Conservation (phyloP, 2,797 vertebrate species). For the Acrossocheilus wenchowensis region DNA sequence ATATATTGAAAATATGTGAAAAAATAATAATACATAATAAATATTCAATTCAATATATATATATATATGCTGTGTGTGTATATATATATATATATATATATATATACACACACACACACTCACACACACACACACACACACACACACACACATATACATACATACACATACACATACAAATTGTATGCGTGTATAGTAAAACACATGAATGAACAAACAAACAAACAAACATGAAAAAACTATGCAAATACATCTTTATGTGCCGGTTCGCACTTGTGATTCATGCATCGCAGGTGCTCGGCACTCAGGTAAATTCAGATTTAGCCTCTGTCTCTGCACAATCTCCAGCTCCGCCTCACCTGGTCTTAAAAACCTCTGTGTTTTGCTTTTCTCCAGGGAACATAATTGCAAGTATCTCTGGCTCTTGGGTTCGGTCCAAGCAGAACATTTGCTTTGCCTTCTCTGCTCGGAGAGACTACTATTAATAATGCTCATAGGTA, state of each 20-base stretch:
- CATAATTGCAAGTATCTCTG: constrained; percentile 20
- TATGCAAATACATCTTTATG: background rate
- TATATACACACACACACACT: too few relatives aligned
- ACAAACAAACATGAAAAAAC: background rate
- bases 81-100: background rate
- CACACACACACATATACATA: too few relatives aligned
- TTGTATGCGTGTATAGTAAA: background rate
- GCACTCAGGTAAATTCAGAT: constrained; percentile 44
- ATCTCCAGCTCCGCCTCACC: constrained; percentile 40
- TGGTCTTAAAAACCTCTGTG: constrained; percentile 42
- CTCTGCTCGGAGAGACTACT: constrained; percentile 25
- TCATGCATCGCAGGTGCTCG: constrained; percentile 33
- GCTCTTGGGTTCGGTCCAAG: constrained; percentile 34
- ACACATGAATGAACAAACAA: constrained; percentile 22
- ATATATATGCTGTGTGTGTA: too few relatives aligned
- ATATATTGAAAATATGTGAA: background rate
- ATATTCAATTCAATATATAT: background rate
- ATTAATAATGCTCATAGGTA: constrained; percentile 29
- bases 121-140: too few relatives aligned
- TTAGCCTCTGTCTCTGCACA: constrained; percentile 30
- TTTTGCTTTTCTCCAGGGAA: constrained; percentile 40
- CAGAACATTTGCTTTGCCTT: constrained; percentile 29
- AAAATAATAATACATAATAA: background rate
- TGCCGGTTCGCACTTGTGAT: constrained; percentile 1
- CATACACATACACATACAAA: too few relatives aligned